Evolutionary conservation across 2,113 vertebrate genomes (phyloP).

Genomic region (Siniperca knerii): DNA sequence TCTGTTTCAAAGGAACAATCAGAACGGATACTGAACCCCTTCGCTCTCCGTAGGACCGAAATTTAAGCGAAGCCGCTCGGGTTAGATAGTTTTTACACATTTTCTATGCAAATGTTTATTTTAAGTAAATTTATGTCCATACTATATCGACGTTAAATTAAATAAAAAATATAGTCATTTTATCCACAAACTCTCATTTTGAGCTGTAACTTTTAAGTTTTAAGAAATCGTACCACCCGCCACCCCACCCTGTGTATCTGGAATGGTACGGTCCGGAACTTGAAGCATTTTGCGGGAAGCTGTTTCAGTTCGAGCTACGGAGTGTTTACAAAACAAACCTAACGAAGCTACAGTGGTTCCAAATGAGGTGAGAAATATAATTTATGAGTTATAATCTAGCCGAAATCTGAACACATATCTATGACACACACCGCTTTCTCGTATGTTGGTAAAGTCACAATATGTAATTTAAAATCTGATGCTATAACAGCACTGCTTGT

Average conservation of each 20-base stretch:
- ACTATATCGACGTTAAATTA: fast-evolving
- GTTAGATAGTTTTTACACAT: neutral
- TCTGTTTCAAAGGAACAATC: too few species aligned
- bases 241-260: neutral
- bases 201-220: neutral
- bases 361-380: conserved; percentile 49
- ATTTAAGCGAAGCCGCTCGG: fast-evolving
- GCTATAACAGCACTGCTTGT: neutral
- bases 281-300: conserved; percentile 59
- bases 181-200: too few species aligned
- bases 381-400: neutral
- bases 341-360: too few species aligned
- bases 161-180: fast-evolving
- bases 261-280: conserved; percentile 58
- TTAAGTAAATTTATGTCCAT: neutral
- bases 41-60: conserved; percentile 36
- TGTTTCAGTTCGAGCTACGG: fast-evolving
- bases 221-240: fast-evolving
- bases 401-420: neutral
- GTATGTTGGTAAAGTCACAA: neutral
- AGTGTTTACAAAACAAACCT: neutral
- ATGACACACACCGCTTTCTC: neutral
- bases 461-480: too few species aligned
- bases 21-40: neutral
- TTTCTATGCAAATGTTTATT: neutral